Conservation (phyloP, 2,113 vertebrate genomes). For the Prunella fulvescens region DNA sequence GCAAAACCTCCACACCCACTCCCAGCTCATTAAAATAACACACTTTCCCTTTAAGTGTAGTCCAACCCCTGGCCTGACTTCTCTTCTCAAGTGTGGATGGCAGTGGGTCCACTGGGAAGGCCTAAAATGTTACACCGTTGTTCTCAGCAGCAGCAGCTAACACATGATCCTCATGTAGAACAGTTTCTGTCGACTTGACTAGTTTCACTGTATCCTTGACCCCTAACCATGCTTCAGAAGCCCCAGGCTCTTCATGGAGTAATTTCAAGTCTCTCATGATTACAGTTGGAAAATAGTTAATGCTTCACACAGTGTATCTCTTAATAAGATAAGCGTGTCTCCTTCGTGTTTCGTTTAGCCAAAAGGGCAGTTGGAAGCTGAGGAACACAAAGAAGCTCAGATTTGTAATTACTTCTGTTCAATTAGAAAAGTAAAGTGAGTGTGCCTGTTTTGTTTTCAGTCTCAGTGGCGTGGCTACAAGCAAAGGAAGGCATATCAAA, state of each 20-base stretch:
- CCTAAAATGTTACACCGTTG: not conserved
- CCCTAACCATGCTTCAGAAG: not conserved
- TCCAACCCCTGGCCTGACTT: not conserved
- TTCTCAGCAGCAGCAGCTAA: not conserved
- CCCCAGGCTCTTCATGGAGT: not conserved
- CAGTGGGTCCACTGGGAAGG: not conserved
- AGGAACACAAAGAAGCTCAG: not conserved
- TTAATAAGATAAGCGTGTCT: not conserved
- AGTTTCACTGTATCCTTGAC: not conserved
- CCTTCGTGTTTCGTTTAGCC: not conserved
- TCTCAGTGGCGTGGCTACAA: slow-evolving; percentile 93
- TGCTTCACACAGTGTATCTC: not conserved
- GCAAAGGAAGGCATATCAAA: slow-evolving; percentile 85
- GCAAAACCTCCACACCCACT: not conserved
- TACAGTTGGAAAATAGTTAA: not conserved
- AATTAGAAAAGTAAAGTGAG: not conserved
- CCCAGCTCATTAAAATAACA: not conserved
- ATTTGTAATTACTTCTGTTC: not conserved
- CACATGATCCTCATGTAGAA: accelerated
- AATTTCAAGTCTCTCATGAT: not conserved
- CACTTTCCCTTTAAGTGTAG: not conserved
- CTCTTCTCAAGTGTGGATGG: not conserved
- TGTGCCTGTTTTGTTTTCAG: slow-evolving; percentile 58
- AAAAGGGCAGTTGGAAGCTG: not conserved
- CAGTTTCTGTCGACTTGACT: not conserved